These are phyloP conservation scores for Melieria omissa DNA, from an alignment of 2,888 invertebrate genomes.

Conservation along the genomic window DNA sequence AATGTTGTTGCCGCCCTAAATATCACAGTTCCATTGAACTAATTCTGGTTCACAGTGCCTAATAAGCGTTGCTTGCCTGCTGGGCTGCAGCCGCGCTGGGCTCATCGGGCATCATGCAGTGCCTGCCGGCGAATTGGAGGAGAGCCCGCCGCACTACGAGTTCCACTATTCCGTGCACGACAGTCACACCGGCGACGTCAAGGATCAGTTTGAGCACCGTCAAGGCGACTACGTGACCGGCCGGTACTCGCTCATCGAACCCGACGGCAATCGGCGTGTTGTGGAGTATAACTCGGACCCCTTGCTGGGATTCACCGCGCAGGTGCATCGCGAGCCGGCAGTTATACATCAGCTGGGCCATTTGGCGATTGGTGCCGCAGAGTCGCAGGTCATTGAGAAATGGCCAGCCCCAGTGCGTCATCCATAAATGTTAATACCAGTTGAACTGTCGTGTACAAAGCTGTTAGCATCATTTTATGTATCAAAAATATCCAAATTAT, in stretches of 20 bases:
- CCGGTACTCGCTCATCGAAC: slow-evolving; percentile 64
- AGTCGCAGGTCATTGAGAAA: slow-evolving; percentile 40
- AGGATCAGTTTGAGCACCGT: slow-evolving; percentile 66
- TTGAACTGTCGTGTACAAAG: neutral
- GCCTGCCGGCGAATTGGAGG: slow-evolving; percentile 41
- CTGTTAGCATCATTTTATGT: too few relatives aligned
- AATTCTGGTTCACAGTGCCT: slow-evolving; percentile 44
- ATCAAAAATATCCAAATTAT: too few relatives aligned
- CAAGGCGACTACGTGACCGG: slow-evolving; percentile 65
- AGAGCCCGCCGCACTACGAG: slow-evolving; percentile 62
- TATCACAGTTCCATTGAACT: too few relatives aligned
- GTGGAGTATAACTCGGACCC: slow-evolving; percentile 66
- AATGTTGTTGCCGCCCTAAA: neutral
- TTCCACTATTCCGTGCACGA: slow-evolving; percentile 66
- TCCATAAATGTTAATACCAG: slow-evolving; percentile 19
- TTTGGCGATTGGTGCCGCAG: neutral
- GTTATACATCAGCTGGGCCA: slow-evolving; percentile 46
- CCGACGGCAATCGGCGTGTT: slow-evolving; percentile 64
- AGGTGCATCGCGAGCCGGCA: slow-evolving; percentile 61
- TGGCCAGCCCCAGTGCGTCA: slow-evolving; percentile 47
- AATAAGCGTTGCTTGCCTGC: slow-evolving; percentile 46
- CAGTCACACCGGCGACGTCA: slow-evolving; percentile 64
- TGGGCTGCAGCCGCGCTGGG: slow-evolving; percentile 47
- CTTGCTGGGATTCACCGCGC: slow-evolving; percentile 63
- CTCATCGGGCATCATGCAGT: slow-evolving; percentile 40